phyloP scores from a whole-genome alignment of 2,888 invertebrate genomes.

The Graphium colonna region DNA sequence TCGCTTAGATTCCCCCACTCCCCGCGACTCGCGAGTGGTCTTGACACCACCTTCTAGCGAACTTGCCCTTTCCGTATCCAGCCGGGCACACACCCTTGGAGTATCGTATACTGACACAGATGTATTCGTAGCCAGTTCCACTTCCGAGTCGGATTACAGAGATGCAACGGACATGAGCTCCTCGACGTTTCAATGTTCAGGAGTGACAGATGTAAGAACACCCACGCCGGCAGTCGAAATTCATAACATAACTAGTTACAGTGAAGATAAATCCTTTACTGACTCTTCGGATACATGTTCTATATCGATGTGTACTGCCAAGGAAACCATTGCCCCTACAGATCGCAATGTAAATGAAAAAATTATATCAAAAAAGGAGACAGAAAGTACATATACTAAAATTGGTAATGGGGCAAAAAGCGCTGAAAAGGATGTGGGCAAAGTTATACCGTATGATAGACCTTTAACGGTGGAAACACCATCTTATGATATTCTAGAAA shows the following conservation, averaged over 20 bases:
- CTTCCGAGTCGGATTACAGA: conserved; percentile 33
- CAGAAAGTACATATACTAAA: conserved; percentile 38
- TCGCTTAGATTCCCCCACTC: conserved; percentile 37
- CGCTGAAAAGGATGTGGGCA: conserved; percentile 42
- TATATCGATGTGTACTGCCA: conserved; percentile 47
- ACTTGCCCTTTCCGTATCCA: conserved; percentile 15
- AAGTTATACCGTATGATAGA: conserved; percentile 42
- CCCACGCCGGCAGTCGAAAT: conserved; percentile 30
- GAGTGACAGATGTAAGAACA: conserved; percentile 28
- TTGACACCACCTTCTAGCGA: conserved; percentile 37
- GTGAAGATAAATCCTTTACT: conserved; percentile 38
- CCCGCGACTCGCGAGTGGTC: conserved; percentile 27
- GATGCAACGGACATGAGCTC: conserved; percentile 25
- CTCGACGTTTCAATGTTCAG: conserved; percentile 26
- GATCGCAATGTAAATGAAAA: conserved; percentile 21
- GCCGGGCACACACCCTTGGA: neutral
- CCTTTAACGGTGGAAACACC: conserved; percentile 44
- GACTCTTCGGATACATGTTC: conserved; percentile 49
- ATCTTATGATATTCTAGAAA: conserved; percentile 62
- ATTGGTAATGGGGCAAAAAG: conserved; percentile 40
- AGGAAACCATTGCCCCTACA: conserved; percentile 34
- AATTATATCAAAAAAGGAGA: conserved; percentile 26
- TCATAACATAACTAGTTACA: conserved; percentile 26
- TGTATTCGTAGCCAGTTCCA: conserved; percentile 30
- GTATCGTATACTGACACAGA: conserved; percentile 30